phyloP scores from a whole-genome alignment of 2,113 vertebrate genomes.

The Lamprologus speciosus region DNA sequence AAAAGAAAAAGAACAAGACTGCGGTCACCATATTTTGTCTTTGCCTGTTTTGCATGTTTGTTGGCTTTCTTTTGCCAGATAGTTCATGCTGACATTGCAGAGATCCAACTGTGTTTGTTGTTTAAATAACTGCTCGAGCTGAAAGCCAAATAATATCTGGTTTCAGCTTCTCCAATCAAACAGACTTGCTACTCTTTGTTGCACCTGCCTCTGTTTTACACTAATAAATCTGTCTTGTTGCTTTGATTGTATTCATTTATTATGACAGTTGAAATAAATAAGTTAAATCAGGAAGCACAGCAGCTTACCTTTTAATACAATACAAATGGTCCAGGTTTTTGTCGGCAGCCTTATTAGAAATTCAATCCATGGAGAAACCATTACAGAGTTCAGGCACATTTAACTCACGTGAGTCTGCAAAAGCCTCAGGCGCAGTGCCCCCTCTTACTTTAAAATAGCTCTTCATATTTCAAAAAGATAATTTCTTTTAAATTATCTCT shows the following conservation, averaged over 20 bases:
- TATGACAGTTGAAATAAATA: not conserved
- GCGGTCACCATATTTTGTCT: not conserved
- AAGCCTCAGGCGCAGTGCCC: not conserved
- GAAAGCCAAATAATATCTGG: not conserved
- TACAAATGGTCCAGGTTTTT: not conserved
- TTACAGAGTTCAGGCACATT: constrained; percentile 31
- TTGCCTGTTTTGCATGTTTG: not conserved
- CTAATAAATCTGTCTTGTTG: not conserved
- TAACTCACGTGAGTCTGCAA: not conserved
- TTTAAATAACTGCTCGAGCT: not conserved
- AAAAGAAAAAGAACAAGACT: not conserved
- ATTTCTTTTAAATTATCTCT: constrained; percentile 16
- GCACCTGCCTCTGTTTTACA: not conserved
- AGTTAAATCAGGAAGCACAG: not conserved
- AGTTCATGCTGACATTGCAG: not conserved
- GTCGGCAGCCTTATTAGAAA: not conserved
- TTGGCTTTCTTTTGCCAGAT: not conserved
- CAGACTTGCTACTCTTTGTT: not conserved
- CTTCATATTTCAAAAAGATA: not conserved
- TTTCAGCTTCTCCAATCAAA: not conserved
- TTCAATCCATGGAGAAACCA: not conserved
- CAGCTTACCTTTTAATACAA: not conserved
- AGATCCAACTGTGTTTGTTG: not conserved
- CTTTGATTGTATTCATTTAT: not conserved
- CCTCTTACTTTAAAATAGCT: not conserved